These are phyloP conservation scores for Myathropa florea DNA, from an alignment of 2,888 invertebrate genomes.

Conservation along the genomic window DNA sequence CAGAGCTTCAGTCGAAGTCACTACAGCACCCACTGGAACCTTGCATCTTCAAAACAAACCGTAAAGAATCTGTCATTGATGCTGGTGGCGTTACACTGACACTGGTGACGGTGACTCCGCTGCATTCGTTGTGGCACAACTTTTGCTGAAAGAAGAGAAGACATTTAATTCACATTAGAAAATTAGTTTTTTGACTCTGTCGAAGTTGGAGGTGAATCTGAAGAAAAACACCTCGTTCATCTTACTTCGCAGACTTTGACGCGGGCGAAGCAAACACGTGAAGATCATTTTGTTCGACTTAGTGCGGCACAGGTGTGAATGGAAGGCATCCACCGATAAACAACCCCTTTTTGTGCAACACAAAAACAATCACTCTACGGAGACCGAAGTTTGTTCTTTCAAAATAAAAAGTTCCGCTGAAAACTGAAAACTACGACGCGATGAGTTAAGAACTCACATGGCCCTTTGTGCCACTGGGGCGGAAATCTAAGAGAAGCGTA, in stretches of 20 bases:
- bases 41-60: slow-evolving; percentile 17
- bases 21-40: neutral
- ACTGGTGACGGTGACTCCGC: neutral
- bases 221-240: slow-evolving; percentile 6
- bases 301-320: slow-evolving; percentile 29
- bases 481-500: slow-evolving; percentile 31
- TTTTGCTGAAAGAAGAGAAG: neutral
- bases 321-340: neutral
- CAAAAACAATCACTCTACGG: neutral
- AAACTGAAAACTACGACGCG: neutral
- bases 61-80: too few species aligned
- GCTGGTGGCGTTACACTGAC: slow-evolving; percentile 9
- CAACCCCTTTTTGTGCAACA: neutral
- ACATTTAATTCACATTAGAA: slow-evolving; percentile 32
- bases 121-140: slow-evolving; percentile 1
- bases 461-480: slow-evolving; percentile 21
- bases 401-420: neutral
- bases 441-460: slow-evolving; percentile 2
- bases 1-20: neutral
- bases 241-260: slow-evolving; percentile 20
- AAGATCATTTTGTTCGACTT: slow-evolving; percentile 13
- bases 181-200: slow-evolving; percentile 27
- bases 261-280: neutral
- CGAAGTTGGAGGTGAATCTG: neutral
- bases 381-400: slow-evolving; percentile 9